Percentiles rank a stretch among this genome's conserved stretches.
These are phyloP conservation scores for Stegastes partitus DNA, from an alignment of 2,113 vertebrate species.

Conservation along the genomic window DNA sequence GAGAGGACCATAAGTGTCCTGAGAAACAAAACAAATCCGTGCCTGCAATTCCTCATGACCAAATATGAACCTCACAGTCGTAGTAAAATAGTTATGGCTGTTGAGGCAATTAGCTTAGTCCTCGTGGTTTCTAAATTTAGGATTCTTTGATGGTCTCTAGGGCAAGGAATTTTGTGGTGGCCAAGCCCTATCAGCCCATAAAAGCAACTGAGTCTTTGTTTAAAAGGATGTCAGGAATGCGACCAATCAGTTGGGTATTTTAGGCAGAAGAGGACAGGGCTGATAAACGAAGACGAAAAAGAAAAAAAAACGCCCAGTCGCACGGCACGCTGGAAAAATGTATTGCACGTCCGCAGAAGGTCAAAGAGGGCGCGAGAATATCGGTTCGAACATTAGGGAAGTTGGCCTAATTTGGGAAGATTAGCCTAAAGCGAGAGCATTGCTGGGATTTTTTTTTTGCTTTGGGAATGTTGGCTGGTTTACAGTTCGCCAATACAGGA, in stretches of 20 bases:
- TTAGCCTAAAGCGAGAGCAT: conserved; percentile 88
- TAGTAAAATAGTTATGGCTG: conserved; percentile 69
- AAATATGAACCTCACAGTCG: conserved; percentile 78
- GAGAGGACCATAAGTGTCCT: conserved; percentile 54
- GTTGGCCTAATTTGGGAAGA: conserved; percentile 97
- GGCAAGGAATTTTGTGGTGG: conserved; percentile 60
- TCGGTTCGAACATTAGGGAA: conserved; percentile 84
- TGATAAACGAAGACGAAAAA: conserved; percentile 91
- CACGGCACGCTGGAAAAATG: conserved; percentile 82
- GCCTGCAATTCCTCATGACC: conserved; percentile 67
- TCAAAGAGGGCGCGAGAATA: conserved; percentile 85
- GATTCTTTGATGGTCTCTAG: conserved; percentile 69
- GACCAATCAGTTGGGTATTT: conserved; percentile 88
- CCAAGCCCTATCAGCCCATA: conserved; percentile 73
- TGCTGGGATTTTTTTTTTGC: conserved; percentile 90
- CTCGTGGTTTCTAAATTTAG: conserved; percentile 71
- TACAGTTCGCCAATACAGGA: conserved; percentile 82
- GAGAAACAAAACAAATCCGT: conserved; percentile 68
- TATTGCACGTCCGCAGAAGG: conserved; percentile 80
- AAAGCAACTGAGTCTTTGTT: conserved; percentile 74
- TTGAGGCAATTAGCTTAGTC: conserved; percentile 67
- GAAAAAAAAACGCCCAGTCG: conserved; percentile 80
- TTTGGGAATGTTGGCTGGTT: conserved; percentile 81
- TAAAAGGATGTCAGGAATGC: conserved; percentile 83
- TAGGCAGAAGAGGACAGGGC: conserved; percentile 78